phyloP scores from a whole-genome alignment of 2,797 vertebrate genomes.

The Hemibagrus guttatus region DNA sequence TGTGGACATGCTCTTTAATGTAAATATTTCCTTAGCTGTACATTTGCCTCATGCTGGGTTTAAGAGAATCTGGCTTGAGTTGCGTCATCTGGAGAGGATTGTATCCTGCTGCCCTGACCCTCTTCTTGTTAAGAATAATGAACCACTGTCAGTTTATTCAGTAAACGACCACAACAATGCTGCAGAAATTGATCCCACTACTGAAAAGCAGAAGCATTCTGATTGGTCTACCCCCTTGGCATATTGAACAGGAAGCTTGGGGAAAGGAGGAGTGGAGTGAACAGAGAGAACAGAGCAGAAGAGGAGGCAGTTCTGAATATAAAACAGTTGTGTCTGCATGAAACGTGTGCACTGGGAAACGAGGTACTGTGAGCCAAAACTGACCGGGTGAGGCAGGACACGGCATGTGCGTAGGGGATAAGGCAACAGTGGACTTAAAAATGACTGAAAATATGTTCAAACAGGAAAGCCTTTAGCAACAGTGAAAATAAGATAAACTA shows the following conservation, averaged over 20 bases:
- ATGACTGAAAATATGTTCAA: not conserved
- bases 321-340: slow-evolving; percentile 21
- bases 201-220: not conserved
- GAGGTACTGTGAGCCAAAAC: slow-evolving; percentile 19
- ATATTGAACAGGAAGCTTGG: not conserved
- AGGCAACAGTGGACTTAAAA: slow-evolving; percentile 20
- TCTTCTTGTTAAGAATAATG: slow-evolving; percentile 15
- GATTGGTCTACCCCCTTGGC: slow-evolving; percentile 14
- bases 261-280: not conserved
- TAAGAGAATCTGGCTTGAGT: slow-evolving; percentile 44
- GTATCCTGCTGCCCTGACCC: slow-evolving; percentile 2
- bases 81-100: slow-evolving; percentile 38
- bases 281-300: not conserved
- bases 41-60: slow-evolving; percentile 61
- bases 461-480: not conserved
- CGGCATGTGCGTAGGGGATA: not conserved
- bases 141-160: slow-evolving; percentile 29
- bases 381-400: slow-evolving; percentile 4
- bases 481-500: not conserved
- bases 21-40: slow-evolving; percentile 79
- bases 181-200: slow-evolving; percentile 25
- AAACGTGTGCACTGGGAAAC: slow-evolving; percentile 22
- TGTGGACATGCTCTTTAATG: slow-evolving; percentile 65
- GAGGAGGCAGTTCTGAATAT: slow-evolving; percentile 7
- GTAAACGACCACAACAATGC: slow-evolving; percentile 1